Percentiles rank a stretch among this genome's conserved stretches.
These are phyloP conservation scores for Bombus impatiens DNA, from an alignment of 1,140 invertebrate genomes.

Conservation along the genomic window DNA sequence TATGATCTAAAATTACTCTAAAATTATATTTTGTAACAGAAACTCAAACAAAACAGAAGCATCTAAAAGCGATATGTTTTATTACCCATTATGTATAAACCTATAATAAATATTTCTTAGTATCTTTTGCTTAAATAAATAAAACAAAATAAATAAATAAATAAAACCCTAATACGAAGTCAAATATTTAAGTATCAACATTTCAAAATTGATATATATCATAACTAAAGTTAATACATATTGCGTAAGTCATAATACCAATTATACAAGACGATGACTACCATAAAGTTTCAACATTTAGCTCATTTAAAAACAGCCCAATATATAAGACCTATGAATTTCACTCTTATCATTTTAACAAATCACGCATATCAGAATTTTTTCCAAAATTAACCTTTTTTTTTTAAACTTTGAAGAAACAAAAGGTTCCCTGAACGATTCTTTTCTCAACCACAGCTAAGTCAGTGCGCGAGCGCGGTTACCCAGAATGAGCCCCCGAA, in stretches of 20 bases:
- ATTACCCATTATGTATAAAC: no score
- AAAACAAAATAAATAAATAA: no score
- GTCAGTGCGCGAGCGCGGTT: constrained; percentile 54
- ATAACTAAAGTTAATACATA: not conserved
- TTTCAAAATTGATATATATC: not conserved
- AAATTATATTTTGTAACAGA: no score
- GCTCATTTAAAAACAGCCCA: not conserved
- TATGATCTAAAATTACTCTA: no score
- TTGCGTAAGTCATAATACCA: no score
- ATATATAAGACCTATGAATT: not conserved
- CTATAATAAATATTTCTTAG: not conserved
- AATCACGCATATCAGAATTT: not conserved
- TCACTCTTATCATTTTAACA: not conserved
- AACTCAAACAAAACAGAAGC: no score
- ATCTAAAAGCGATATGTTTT: no score
- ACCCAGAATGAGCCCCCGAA: constrained; percentile 50
- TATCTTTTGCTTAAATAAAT: not conserved
- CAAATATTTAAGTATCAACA: not conserved
- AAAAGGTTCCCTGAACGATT: not conserved
- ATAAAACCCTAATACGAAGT: not conserved
- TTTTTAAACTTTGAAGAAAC: no score
- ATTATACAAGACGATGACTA: not conserved
- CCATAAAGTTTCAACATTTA: not conserved
- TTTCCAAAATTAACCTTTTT: not conserved
- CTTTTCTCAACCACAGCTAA: not conserved